Evolutionary conservation across 2,797 vertebrate species (phyloP).

Genomic region (Lutjanus campechanus): DNA sequence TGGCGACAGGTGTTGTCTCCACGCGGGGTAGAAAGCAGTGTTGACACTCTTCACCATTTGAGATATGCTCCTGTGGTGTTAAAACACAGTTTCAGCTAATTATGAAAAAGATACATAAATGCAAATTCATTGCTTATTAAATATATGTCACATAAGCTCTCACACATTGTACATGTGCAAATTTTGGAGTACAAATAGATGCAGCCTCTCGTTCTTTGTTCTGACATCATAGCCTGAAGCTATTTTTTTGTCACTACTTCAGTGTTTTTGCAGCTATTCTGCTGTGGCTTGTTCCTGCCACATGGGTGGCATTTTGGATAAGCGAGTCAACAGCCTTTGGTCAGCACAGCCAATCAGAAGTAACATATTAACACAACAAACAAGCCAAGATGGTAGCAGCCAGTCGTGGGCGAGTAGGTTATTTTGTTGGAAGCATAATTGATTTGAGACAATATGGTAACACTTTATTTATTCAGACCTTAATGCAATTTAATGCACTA

Average conservation of each 20-base stretch:
- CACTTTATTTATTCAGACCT: not conserved
- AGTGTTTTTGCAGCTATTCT: slow-evolving; percentile 27
- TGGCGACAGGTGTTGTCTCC: slow-evolving; percentile 58
- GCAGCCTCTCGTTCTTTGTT: not conserved
- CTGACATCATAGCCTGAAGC: slow-evolving; percentile 11
- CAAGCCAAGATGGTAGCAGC: slow-evolving; percentile 23
- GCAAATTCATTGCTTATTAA: slow-evolving; percentile 33
- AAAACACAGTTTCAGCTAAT: slow-evolving; percentile 41
- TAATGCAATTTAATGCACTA: slow-evolving; percentile 56
- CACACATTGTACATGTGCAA: not conserved
- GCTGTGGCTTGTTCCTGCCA: slow-evolving; percentile 27
- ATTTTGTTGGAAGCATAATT: slow-evolving; percentile 38
- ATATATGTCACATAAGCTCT: slow-evolving; percentile 7
- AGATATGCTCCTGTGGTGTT: slow-evolving; percentile 7
- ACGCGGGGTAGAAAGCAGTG: slow-evolving; percentile 21
- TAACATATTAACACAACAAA: slow-evolving; percentile 46
- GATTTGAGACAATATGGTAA: slow-evolving; percentile 16
- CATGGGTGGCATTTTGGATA: slow-evolving; percentile 35
- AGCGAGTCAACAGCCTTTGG: slow-evolving; percentile 28
- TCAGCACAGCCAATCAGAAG: slow-evolving; percentile 48
- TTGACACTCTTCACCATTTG: slow-evolving; percentile 37
- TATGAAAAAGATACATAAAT: slow-evolving; percentile 9
- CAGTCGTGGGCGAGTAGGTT: slow-evolving; percentile 9
- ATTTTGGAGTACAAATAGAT: slow-evolving; percentile 21
- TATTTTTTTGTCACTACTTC: slow-evolving; percentile 21